Base-by-base conservation (phyloP, 2,113 vertebrate species). In the Chionis minor region DNA sequence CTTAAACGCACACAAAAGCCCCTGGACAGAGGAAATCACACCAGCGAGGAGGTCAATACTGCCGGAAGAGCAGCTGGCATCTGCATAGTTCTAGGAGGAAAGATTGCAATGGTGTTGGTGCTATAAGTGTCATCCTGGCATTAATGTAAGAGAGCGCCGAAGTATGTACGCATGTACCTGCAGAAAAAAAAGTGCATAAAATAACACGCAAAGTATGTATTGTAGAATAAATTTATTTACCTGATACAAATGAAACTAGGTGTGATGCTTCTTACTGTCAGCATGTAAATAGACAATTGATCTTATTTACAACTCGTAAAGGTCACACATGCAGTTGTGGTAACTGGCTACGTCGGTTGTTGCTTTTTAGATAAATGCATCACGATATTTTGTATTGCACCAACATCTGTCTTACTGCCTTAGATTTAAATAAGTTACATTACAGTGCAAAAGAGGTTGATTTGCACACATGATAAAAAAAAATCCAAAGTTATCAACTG, bases 151-250 rank as follows among this genome's bases (percentile, higher is more conserved):
- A 93, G 78, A 12, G 44, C 23, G 13, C 81, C 56, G 84, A 62
- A 86, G 92, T 14, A 72, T 4, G 72, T 27, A 10, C 19, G 4
- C 56, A n/a, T 4, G 38, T 92, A 91, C 94, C 86, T 93, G 91
- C 63, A 12, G 89, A 69, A 69, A 95, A 94, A 69, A 97, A 97
- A 97, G 95, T 95, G 94, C 92, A 95, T 91, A 15, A 78, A 94
- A 81, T 82, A 98, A 94, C 97, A 98, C 97, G 40, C 95, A 21
- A n/a, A 72, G 66, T 24, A 81, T 13, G 86, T 98, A 95, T 98
- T 94, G 93, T 98, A 98, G 98, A 98, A 98, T 98, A 98, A 94
- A 98, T 99, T 99, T 99, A 99, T 99, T 99, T 98, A 99, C 98
- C 99, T 97, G 98, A 99, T 99, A 99, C 98, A 98, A 95, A 99